Percentiles rank a stretch among this genome's conserved stretches.
Conservation (phyloP, 1,140 invertebrate species). For the Matsumurasca onukii region DNA sequence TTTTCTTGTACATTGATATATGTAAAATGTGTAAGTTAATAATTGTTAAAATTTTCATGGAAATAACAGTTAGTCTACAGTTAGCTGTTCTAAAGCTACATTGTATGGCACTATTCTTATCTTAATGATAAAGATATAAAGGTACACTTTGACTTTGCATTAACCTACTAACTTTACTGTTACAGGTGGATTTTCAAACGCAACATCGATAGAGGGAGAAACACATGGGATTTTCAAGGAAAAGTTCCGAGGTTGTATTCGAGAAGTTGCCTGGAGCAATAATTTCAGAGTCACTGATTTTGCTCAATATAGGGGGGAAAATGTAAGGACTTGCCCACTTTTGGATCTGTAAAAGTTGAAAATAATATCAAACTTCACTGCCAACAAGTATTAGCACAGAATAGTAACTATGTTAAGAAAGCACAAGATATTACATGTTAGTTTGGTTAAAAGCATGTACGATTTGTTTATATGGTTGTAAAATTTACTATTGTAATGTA, state of each 20-base stretch:
- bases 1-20: too few relatives aligned
- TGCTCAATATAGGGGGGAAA: slow-evolving; percentile 54
- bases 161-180: background rate
- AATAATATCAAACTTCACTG: background rate
- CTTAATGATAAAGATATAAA: background rate
- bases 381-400: too few relatives aligned
- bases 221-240: slow-evolving; percentile 49
- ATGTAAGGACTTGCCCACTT: slow-evolving; percentile 52
- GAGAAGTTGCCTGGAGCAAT: slow-evolving; percentile 47
- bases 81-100: background rate
- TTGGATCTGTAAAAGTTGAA: background rate
- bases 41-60: background rate
- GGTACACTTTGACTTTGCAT: background rate
- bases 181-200: slow-evolving; percentile 52
- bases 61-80: background rate
- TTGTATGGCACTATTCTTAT: background rate
- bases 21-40: background rate
- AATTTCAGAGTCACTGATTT: slow-evolving; percentile 51
- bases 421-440: too few relatives aligned
- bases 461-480: too few relatives aligned
- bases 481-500: too few relatives aligned
- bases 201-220: slow-evolving; percentile 45
- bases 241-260: slow-evolving; percentile 52
- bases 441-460: too few relatives aligned
- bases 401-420: too few relatives aligned